Base-by-base conservation (phyloP, 1,140 invertebrate genomes). In the Drosophila paulistorum region DNA sequence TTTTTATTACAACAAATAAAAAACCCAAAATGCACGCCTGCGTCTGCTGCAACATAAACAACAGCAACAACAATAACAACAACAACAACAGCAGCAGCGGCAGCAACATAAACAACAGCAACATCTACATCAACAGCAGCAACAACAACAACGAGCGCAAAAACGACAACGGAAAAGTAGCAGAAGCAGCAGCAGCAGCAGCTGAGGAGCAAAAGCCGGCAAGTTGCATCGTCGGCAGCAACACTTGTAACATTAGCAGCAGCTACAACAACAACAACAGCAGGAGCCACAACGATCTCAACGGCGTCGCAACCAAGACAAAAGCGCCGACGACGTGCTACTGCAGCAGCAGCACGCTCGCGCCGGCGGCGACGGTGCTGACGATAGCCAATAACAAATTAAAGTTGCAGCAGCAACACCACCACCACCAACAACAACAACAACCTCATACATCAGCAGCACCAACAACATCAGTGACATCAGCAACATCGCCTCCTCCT, bases 11-110 rank as follows among this genome's bases (percentile, higher is more conserved):
- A 30, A 30, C 0, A 30, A 63, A 68, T 63, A 75, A 48, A 71
- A 75, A 48, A 80, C 82, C 84, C 90, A 91, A 91, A 91, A 91
- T 91, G 90, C 85, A 85, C 90, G 81, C 90, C 76, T 81, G 80
- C 83, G 90, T 74, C 78, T 75, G 79, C 82, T 83, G 79, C 75
- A 83, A 79, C 87, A 71, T 72, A 68, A 87, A 59, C 69, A 87
- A 77, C 83, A 82, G 75, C 75, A 82, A 74, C 68, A 81, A 66
- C 73, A 66, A 72, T 62, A 33, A 3, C 17, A 57, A 39, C 11
- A n/a, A 20, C 35, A 64, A 10, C 23, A 54, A 14, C 30, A 77
- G 57, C 59, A 65, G 64, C 66, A 20, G 42, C 33, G 58, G 37
- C 41, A 2, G 23, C 23, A 65, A 11, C 13, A 42, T 30, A 45